Evolutionary conservation across 2,888 invertebrate genomes (phyloP), one percentile per base, ranked within the genome.

Genomic region (Drosophila rubida): DNA sequence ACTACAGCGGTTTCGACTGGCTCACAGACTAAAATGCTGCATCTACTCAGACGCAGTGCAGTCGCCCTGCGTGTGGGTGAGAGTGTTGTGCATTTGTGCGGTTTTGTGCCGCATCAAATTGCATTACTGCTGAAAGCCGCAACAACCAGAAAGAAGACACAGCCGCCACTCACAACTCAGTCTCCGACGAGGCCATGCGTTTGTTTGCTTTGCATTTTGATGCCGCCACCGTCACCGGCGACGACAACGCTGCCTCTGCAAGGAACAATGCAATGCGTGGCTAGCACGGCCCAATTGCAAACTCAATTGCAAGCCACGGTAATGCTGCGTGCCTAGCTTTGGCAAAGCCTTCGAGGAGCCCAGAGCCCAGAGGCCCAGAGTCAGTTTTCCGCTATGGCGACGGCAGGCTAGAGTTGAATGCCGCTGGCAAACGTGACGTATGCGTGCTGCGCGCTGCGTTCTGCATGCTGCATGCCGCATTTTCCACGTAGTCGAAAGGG

Each of bases 181-280:
- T 50, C 46, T 51, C 42, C 32, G 13, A 13, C 39, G 54, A 49
- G 41, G 49, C 45, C 61, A 63, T 60, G 66, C 69, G 62, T 63
- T 69, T 84, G 76, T 77, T 87, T 78, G 81, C 84, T 73, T 84
- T 83, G 84, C 83, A 81, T 85, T 86, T 80, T 81, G 83, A 83
- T 80, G 70, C 80, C 62, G 23, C 16, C 63, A 27, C 16, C 41
- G 66, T 16, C 46, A 25, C 14, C 13, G 16, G 30, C 44, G 48
- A 45, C 65, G 54, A 50, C 57, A 68, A 49, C 11, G 53, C 22
- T 42, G 69, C n/a, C n/a, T 13, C 30, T n/a, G 16, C 27, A 37
- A 62, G 22, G 27, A 48, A 22, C 35, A 25, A 19, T 37, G 27
- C 35, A 25, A 16, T 30, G 23, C 13, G 19, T 19, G 30, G 19